Evolutionary conservation across 2,113 vertebrate genomes (phyloP), one percentile per base, ranked within the genome.

Genomic region (Leucosticte australis): DNA sequence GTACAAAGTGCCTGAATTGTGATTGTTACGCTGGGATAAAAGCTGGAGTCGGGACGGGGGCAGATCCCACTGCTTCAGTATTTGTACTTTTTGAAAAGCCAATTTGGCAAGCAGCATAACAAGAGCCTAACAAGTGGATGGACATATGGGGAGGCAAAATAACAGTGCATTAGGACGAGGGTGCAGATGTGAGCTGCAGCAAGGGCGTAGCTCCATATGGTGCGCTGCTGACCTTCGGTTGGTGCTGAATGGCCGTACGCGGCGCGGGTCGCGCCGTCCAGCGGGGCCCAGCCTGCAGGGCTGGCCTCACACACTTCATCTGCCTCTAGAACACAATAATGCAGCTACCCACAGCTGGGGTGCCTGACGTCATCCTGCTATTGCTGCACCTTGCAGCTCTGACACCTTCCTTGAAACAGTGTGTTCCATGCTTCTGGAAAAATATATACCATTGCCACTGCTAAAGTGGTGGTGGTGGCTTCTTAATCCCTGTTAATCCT

Each of bases 71-170:
- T 97, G 96, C 94, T 95, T 92, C 94, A 97, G 90, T 52, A 90
- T 96, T 97, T 97, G 97, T 96, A 96, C 90, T 68, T 62, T 92
- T 80, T 97, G 96, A 98, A 98, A 98, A 96, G 97, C 94, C 96
- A 98, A 91, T 98, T 98, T 98, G 97, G 97, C 92, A 96, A 98
- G 96, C 97, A 97, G 95, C 65, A 11, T 90, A 96, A 95, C 97
- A 97, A 96, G 98, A 97, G 96, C 92, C 97, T 95, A 97, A 97
- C 97, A 98, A 98, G 97, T 98, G 97, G 95, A 92, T 87, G 95
- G 98, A 96, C 98, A 98, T 98, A 98, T 98, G 98, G 98, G 96
- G 92, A 98, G 88, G 76, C 94, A 97, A 96, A 97, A 97, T 96
- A 97, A 97, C 97, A 84, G 96, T 96, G 96, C 92, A 87, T 91